These are phyloP conservation scores for Lepus timidus DNA, from an alignment of 2,113 vertebrate species.

Conservation along the genomic window DNA sequence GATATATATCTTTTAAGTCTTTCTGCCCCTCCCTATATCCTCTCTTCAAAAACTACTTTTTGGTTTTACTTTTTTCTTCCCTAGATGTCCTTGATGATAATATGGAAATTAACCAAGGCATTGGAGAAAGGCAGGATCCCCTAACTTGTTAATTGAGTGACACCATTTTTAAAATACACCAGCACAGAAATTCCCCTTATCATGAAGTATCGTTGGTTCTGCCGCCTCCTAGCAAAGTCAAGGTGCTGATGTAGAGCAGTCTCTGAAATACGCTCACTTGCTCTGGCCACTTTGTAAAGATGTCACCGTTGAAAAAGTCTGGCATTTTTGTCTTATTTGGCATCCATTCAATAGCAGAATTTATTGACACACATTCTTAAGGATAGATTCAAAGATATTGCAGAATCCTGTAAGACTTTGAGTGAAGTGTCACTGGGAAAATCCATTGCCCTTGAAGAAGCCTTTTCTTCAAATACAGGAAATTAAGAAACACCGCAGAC, in stretches of 20 bases:
- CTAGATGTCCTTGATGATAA: conserved; percentile 75
- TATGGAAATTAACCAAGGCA: conserved; percentile 50
- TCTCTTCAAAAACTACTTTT: conserved; percentile 55
- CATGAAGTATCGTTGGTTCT: conserved; percentile 44
- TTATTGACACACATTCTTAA: background rate
- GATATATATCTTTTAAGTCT: conserved; percentile 30
- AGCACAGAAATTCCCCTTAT: conserved; percentile 49
- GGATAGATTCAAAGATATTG: conserved; percentile 11
- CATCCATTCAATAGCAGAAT: background rate
- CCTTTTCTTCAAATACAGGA: background rate
- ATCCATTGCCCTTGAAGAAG: conserved; percentile 61
- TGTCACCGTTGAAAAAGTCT: background rate
- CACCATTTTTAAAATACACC: conserved; percentile 72
- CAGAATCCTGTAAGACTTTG: background rate
- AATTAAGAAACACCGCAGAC: background rate
- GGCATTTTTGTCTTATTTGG: background rate
- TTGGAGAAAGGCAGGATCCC: conserved; percentile 25
- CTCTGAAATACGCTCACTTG: background rate
- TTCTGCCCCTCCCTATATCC: background rate
- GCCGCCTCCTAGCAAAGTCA: conserved; percentile 65
- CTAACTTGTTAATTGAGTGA: background rate
- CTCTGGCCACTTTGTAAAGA: background rate
- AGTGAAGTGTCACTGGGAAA: conserved; percentile 34
- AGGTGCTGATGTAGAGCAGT: conserved; percentile 15
- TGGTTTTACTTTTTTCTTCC: conserved; percentile 79